Evolutionary conservation across 2,797 vertebrate genomes (phyloP), one percentile per base, ranked within the genome.

Genomic region (Tiaroga cobitis): DNA sequence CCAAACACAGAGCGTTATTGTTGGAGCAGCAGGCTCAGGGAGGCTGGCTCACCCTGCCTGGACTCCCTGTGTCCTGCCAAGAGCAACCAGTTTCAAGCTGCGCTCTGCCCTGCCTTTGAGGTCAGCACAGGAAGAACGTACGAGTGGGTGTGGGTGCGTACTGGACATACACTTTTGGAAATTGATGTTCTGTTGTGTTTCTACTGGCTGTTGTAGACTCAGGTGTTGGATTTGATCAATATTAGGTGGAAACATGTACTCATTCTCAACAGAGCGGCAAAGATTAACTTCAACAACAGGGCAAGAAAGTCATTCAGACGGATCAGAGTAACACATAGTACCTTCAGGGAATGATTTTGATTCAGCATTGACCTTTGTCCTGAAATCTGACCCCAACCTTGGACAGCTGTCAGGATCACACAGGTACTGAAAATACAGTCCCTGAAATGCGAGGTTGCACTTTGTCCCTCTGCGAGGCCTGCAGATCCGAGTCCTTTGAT

Each of bases 1-100:
- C 81, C 81, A 88, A 90, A 90, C 86, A 90, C 89, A 76, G 69
- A 37, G 75, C 34, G 80, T 89, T 90, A 87, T 88, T 89, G 87
- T 90, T 90, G 88, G 88, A 88, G 78, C 80, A 74, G 75, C 63
- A 68, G 78, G 75, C 74, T 72, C 59, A 56, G 81, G 41, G 80
- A 81, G 85, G 43, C 82, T 59, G 84, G 83, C 86, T 77, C 54
- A 80, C 69, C 83, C 54, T 88, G 89, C 83, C 86, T 49, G 77
- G 83, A 78, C 77, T 87, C 72, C 77, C 84, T 43, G 77, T 43
- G 77, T 73, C 80, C 74, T 75, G 90, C 88, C 90, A 87, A 87
- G 73, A 88, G 88, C 82, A 89, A 88, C 85, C 87, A 85, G 86
- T 79, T 87, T 73, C 81, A 86, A 81, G 82, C 88, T 90, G 88